phyloP scores from a whole-genome alignment of 1,140 invertebrate species.

The Pentalonia nigronervosa region DNA sequence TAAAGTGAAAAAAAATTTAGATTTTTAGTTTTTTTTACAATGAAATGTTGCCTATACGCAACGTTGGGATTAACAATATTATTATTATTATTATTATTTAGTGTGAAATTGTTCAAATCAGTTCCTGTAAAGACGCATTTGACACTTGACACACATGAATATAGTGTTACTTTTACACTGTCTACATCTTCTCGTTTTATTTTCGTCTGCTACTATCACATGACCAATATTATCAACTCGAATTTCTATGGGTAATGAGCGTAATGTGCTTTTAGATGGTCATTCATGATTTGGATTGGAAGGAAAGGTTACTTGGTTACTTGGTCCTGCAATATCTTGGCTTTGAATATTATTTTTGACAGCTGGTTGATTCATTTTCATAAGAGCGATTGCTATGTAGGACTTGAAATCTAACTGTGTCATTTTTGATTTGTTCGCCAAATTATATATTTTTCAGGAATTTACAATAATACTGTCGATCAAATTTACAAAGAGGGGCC shows the following conservation, averaged over 20 bases:
- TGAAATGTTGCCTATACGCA: too few relatives aligned
- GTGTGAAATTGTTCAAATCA: too few relatives aligned
- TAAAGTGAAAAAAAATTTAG: too few relatives aligned
- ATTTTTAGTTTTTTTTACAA: too few relatives aligned
- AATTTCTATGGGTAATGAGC: constrained; percentile 40
- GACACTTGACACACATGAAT: too few relatives aligned
- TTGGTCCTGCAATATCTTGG: constrained; percentile 19
- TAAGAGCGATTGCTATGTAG: constrained; percentile 22
- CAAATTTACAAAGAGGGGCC: constrained; percentile 61
- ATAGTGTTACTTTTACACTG: too few relatives aligned
- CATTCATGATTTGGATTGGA: constrained; percentile 40
- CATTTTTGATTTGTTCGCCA: constrained; percentile 44
- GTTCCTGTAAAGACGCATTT: too few relatives aligned
- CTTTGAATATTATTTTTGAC: not conserved
- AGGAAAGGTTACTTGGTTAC: constrained; percentile 38
- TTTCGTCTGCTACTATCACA: constrained; percentile 46
- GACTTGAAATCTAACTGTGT: constrained; percentile 46
- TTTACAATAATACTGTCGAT: constrained; percentile 61
- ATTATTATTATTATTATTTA: too few relatives aligned
- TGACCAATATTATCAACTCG: constrained; percentile 40
- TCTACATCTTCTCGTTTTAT: not conserved
- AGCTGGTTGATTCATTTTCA: not conserved
- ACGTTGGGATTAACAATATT: too few relatives aligned
- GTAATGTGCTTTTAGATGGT: constrained; percentile 49
- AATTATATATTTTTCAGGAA: constrained; percentile 34